Conservation (phyloP, 2,797 vertebrate genomes). For the Linurgus olivaceus region DNA sequence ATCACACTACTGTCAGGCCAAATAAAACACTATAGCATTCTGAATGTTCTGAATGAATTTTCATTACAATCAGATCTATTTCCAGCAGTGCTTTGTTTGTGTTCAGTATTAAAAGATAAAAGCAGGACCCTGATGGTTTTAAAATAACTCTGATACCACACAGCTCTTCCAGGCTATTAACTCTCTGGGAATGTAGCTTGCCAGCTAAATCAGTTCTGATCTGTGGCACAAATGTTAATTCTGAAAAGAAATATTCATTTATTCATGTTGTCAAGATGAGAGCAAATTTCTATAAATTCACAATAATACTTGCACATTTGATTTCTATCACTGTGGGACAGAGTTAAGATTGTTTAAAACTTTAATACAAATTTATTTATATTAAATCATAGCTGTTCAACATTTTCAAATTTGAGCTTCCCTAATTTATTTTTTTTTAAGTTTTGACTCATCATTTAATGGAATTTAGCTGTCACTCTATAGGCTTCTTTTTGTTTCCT, state of each 20-base stretch:
- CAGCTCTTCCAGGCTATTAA: neutral
- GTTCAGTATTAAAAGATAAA: neutral
- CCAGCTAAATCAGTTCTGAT: neutral
- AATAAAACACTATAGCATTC: neutral
- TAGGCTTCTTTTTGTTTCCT: neutral
- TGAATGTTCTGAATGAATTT: neutral
- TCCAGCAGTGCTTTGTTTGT: neutral
- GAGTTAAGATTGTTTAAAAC: neutral
- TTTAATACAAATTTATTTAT: neutral
- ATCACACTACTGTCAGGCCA: neutral
- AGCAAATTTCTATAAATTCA: neutral
- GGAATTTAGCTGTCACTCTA: neutral
- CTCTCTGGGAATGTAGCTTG: neutral
- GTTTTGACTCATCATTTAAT: neutral
- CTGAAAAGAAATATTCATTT: neutral
- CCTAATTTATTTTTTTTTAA: neutral
- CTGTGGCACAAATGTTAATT: neutral
- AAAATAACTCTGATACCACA: neutral
- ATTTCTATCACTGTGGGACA: neutral
- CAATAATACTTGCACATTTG: neutral
- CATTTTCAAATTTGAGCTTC: neutral
- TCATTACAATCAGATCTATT: neutral
- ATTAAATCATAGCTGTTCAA: neutral
- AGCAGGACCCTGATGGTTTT: neutral
- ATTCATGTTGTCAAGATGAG: neutral